These are phyloP conservation scores for Ceyx melanurus DNA, from an alignment of 2,113 vertebrate genomes.

Conservation along the genomic window DNA sequence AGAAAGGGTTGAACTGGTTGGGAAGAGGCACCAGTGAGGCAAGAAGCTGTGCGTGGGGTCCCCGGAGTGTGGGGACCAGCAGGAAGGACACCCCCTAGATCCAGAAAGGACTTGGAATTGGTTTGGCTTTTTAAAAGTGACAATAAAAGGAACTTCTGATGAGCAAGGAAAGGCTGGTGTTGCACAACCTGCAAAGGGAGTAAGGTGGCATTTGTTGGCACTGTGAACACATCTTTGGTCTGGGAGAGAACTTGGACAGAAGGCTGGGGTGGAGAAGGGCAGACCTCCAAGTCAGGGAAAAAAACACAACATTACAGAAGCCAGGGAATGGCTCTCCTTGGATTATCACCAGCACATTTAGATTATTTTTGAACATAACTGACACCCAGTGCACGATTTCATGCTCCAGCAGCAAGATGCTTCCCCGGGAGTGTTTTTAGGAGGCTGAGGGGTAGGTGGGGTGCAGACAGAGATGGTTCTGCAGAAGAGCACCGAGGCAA, in stretches of 20 bases:
- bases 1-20: neutral
- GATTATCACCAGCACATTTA: neutral
- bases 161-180: neutral
- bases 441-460: neutral
- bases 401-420: neutral
- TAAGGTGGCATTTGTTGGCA: neutral
- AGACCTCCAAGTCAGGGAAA: neutral
- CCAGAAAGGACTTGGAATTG: neutral
- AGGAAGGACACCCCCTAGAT: neutral
- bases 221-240: neutral
- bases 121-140: neutral
- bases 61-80: too few relatives aligned
- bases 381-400: neutral
- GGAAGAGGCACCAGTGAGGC: neutral
- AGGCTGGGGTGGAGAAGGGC: neutral
- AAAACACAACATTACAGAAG: neutral
- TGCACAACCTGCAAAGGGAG: neutral
- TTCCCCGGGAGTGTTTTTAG: neutral
- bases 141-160: neutral
- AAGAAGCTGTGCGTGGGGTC: fast-evolving
- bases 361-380: neutral
- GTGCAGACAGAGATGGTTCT: neutral
- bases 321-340: neutral
- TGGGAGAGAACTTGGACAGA: neutral
- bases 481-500: neutral